A percentile compares a stretch with the other conserved stretches of the same genome.
phyloP scores from a whole-genome alignment of 2,797 vertebrate species.

The Prunella strophiata region DNA sequence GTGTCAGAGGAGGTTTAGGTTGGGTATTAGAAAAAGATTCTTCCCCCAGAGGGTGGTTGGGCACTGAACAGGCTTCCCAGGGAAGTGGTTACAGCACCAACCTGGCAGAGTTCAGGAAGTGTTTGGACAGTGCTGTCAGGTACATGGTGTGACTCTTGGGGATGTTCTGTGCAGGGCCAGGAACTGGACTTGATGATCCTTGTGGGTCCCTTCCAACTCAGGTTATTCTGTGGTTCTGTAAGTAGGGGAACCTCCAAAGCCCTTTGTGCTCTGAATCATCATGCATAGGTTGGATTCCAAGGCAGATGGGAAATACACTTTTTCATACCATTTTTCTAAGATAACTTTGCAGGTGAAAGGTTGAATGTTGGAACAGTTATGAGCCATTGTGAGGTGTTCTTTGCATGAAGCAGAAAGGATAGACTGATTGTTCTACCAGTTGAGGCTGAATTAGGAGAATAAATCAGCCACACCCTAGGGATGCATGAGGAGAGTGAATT shows the following conservation, averaged over 20 bases:
- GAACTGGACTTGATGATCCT: fast-evolving
- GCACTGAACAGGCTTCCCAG: not conserved
- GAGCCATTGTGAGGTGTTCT: not conserved
- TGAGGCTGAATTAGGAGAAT: not conserved
- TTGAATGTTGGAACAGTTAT: not conserved
- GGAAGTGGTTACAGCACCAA: not conserved
- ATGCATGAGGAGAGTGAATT: not conserved
- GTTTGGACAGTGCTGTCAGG: not conserved
- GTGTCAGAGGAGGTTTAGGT: not conserved
- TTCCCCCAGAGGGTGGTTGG: not conserved
- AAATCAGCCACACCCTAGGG: not conserved
- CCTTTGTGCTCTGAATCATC: not conserved
- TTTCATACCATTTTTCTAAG: not conserved
- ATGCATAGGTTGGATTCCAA: not conserved
- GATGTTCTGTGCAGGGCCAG: not conserved
- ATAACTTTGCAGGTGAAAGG: not conserved
- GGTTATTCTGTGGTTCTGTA: not conserved
- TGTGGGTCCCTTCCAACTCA: not conserved
- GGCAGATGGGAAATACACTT: not conserved
- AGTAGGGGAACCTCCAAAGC: not conserved
- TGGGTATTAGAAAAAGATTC: not conserved
- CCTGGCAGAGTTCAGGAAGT: not conserved
- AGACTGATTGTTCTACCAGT: not conserved
- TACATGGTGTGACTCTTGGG: not conserved
- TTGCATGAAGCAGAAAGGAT: not conserved